Conservation (phyloP, 2,113 vertebrate genomes). For the Capricornis sumatraensis region DNA sequence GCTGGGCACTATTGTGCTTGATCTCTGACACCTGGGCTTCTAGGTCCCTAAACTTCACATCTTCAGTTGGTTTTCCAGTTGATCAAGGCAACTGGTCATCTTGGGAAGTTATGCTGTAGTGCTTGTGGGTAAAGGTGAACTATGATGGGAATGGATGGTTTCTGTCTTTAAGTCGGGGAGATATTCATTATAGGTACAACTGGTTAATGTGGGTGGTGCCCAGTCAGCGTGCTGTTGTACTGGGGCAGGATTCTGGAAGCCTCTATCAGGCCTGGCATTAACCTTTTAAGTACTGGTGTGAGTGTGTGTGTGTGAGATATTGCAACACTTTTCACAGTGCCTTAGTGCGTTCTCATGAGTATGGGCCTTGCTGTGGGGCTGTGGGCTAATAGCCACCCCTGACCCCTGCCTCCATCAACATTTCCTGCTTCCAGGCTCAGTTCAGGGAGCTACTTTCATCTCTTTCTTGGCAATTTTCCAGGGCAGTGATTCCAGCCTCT, state of each 20-base stretch:
- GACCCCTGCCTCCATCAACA: not conserved
- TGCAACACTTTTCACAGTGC: not conserved
- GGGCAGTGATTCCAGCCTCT: not conserved
- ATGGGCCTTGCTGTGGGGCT: not conserved
- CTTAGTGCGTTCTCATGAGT: not conserved
- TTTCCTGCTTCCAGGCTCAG: not conserved
- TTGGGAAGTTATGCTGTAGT: not conserved
- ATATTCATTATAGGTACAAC: not conserved
- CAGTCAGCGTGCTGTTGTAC: not conserved
- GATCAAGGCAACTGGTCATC: not conserved
- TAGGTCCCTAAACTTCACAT: not conserved
- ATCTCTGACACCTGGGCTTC: not conserved
- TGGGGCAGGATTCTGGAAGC: not conserved
- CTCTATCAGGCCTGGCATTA: not conserved
- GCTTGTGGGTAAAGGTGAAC: not conserved
- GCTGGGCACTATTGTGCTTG: not conserved
- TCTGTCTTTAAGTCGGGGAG: not conserved
- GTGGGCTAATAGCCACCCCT: not conserved
- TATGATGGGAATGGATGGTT: not conserved
- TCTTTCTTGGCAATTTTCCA: not conserved
- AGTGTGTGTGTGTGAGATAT: not conserved
- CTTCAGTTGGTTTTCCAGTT: not conserved
- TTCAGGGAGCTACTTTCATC: not conserved
- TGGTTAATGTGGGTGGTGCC: not conserved
- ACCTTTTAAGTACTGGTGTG: not conserved